These are phyloP conservation scores for Brachyptera risi DNA, from an alignment of 2,888 invertebrate genomes.

Conservation along the genomic window DNA sequence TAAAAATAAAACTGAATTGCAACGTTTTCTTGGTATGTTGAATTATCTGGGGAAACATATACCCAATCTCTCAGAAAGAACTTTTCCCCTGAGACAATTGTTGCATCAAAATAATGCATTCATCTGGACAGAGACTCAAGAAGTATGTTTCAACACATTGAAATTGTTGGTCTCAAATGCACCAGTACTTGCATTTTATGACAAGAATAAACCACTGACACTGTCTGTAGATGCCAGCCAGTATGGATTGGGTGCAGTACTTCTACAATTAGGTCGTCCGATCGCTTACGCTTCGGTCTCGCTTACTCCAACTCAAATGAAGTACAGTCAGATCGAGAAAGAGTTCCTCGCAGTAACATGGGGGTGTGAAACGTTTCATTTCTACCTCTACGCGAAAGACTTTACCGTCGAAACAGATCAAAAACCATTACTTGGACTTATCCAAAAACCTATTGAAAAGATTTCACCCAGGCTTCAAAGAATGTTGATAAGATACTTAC, in stretches of 20 bases:
- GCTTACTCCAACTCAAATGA: conserved; percentile 29
- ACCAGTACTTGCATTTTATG: conserved; percentile 21
- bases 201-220: conserved; percentile 26
- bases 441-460: conserved; percentile 1
- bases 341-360: neutral
- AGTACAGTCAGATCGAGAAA: conserved; percentile 8
- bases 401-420: conserved; percentile 16
- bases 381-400: neutral
- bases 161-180: conserved; percentile 12
- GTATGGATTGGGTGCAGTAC: conserved; percentile 32
- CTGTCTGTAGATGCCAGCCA: conserved; percentile 33
- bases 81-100: conserved; percentile 13
- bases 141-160: neutral
- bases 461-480: neutral
- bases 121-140: neutral
- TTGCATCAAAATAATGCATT: neutral
- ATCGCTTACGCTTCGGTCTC: conserved; percentile 28
- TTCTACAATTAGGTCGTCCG: conserved; percentile 28
- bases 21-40: conserved; percentile 32
- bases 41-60: conserved; percentile 31
- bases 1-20: conserved; percentile 29
- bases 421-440: conserved; percentile 7
- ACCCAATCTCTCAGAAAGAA: conserved; percentile 17
- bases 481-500: neutral
- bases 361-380: conserved; percentile 1